phyloP scores from a whole-genome alignment of 2,888 invertebrate species.

The Polyommatus icarus region DNA sequence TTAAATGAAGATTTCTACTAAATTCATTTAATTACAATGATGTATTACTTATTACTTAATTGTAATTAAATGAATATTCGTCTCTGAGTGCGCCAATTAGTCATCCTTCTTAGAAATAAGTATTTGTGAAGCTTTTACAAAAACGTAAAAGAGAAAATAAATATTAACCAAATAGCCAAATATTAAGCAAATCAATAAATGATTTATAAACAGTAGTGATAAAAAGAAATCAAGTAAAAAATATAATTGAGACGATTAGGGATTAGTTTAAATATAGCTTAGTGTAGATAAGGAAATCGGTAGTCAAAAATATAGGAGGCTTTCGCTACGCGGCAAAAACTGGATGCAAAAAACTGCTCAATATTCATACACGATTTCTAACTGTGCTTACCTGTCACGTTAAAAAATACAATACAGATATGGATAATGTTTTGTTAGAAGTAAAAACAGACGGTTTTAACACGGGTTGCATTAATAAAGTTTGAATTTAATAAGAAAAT shows the following conservation, averaged over 20 bases:
- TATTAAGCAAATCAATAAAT: not conserved
- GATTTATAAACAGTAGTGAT: not conserved
- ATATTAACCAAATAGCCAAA: not conserved
- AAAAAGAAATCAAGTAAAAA: not conserved
- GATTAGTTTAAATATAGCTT: not conserved
- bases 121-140: not conserved
- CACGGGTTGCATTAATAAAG: not conserved
- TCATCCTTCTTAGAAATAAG: not conserved
- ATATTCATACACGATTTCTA: conserved; percentile 16
- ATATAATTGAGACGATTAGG: not conserved
- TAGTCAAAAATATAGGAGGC: not conserved
- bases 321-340: conserved; percentile 1
- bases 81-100: not conserved
- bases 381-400: not conserved
- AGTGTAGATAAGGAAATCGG: not conserved
- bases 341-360: not conserved
- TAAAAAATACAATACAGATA: not conserved
- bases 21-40: too few relatives aligned
- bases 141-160: not conserved
- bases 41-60: too few relatives aligned
- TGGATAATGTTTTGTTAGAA: not conserved
- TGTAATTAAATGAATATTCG: too few relatives aligned
- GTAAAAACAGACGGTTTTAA: not conserved
- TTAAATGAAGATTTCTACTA: too few relatives aligned
- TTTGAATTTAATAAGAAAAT: not conserved